phyloP scores from a whole-genome alignment of 2,797 vertebrate species.

The Antennarius maculatus region DNA sequence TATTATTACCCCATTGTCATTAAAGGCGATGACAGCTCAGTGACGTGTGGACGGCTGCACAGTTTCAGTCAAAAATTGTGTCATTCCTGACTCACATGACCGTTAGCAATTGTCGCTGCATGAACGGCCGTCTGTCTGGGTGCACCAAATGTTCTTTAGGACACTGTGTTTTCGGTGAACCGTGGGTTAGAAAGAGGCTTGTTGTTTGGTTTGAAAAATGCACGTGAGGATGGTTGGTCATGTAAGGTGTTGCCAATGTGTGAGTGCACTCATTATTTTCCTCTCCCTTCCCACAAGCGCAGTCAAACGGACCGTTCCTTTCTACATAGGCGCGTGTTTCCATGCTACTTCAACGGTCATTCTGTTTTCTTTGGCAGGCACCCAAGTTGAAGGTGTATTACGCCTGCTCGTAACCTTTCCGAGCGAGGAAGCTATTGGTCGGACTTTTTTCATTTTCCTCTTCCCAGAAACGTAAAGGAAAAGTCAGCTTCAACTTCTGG shows the following conservation, averaged over 20 bases:
- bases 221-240: slow-evolving; percentile 13
- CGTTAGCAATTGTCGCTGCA: slow-evolving; percentile 7
- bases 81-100: slow-evolving; percentile 45
- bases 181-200: slow-evolving; percentile 46
- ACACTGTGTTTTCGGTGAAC: slow-evolving; percentile 35
- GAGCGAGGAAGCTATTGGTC: slow-evolving; percentile 33
- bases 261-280: slow-evolving; percentile 24
- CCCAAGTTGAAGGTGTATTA: slow-evolving; percentile 72
- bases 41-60: slow-evolving; percentile 19
- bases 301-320: slow-evolving; percentile 38
- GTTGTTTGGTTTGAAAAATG: slow-evolving; percentile 58
- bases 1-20: slow-evolving; percentile 13
- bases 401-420: slow-evolving; percentile 60
- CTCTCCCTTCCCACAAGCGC: slow-evolving; percentile 19
- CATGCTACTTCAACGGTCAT: slow-evolving; percentile 51
- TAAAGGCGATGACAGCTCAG: slow-evolving; percentile 50
- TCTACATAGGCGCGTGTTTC: slow-evolving; percentile 43
- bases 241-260: slow-evolving; percentile 36
- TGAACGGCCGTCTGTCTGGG: slow-evolving; percentile 42
- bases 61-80: slow-evolving; percentile 26
- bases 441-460: slow-evolving; percentile 2
- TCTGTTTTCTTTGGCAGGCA: slow-evolving; percentile 61
- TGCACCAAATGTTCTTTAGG: slow-evolving; percentile 31
- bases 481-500: slow-evolving; percentile 36
- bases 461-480: slow-evolving; percentile 38